Evolutionary conservation across 2,797 vertebrate genomes (phyloP), one percentile per base, ranked within the genome.

Genomic region (Staurois parvus): DNA sequence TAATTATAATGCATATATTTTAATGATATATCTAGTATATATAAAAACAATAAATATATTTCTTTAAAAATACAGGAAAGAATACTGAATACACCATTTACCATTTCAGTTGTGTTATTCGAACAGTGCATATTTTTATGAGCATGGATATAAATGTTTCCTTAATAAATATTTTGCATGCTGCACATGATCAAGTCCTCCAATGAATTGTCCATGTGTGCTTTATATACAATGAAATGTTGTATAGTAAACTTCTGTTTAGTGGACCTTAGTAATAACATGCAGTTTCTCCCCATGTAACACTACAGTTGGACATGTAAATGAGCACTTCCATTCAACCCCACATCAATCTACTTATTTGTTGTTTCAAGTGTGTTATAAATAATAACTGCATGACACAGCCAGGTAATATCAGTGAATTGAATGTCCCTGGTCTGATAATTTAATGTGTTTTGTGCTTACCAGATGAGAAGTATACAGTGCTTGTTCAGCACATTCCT

Each of bases 101-200:
- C 77, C 77, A 81, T 24, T 72, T 88, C 15, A 80, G 89, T 89
- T 82, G 28, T 81, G 79, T 82, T 92, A 90, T 91, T 66, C 26
- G 26, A 56, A 56, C 4, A 28, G n/a, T 93, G 88, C 75, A 89
- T 87, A 90, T 89, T 88, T 76, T 84, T 83, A 26, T 91, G 91
- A 91, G 90, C 92, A 91, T 84, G 67, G 34, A 37, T 5, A 56
- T 88, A 89, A 89, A 88, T 88, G 40, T 72, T 10, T 79, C 68
- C 68, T 89, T 86, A 90, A 2, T 90, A 89, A 91, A 4, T 90
- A 89, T 83, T 29, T 0, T 88, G 94, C 94, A 94, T 92, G 94
- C 68, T 37, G 72, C 24, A 94, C 24, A 94, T 93, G 93, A 90
- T 66, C 75, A 88, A 84, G 86, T 79, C 88, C 90, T 91, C 30